Conservation (phyloP, 2,888 invertebrate genomes). For the Morpho helenor region DNA sequence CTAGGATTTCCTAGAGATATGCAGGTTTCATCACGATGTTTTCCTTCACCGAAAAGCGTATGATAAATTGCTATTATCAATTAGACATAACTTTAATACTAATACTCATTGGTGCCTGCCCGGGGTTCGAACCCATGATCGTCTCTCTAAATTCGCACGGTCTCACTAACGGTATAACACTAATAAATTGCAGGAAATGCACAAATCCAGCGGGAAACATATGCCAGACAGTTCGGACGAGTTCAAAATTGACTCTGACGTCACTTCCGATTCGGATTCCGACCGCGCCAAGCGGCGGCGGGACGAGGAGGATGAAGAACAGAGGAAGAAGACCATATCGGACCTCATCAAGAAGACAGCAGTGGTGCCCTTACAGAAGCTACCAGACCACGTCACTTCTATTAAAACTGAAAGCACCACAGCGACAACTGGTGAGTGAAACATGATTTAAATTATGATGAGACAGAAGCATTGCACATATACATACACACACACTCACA, state of each 20-base stretch:
- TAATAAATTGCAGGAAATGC: constrained; percentile 58
- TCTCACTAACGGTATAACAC: too few relatives aligned
- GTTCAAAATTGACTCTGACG: constrained; percentile 62
- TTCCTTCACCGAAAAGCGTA: too few relatives aligned
- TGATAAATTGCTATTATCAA: too few relatives aligned
- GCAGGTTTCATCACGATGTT: too few relatives aligned
- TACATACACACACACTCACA: too few relatives aligned
- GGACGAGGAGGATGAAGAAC: constrained; percentile 32
- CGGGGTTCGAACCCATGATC: too few relatives aligned
- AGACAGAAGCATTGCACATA: too few relatives aligned
- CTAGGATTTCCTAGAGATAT: too few relatives aligned
- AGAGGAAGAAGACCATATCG: constrained; percentile 41
- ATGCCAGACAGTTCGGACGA: constrained; percentile 76
- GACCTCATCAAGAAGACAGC: constrained; percentile 60
- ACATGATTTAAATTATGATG: neutral
- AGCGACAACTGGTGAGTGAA: constrained; percentile 14
- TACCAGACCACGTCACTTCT: constrained; percentile 60
- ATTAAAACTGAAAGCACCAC: constrained; percentile 48
- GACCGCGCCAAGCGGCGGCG: constrained; percentile 51
- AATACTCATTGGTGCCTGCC: too few relatives aligned
- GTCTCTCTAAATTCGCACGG: too few relatives aligned
- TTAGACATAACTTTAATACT: too few relatives aligned
- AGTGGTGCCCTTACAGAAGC: constrained; percentile 63
- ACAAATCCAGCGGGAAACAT: constrained; percentile 75
- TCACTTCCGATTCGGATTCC: constrained; percentile 42